Base-by-base conservation (phyloP, 2,113 vertebrate species). In the Danionella cerebrum region DNA sequence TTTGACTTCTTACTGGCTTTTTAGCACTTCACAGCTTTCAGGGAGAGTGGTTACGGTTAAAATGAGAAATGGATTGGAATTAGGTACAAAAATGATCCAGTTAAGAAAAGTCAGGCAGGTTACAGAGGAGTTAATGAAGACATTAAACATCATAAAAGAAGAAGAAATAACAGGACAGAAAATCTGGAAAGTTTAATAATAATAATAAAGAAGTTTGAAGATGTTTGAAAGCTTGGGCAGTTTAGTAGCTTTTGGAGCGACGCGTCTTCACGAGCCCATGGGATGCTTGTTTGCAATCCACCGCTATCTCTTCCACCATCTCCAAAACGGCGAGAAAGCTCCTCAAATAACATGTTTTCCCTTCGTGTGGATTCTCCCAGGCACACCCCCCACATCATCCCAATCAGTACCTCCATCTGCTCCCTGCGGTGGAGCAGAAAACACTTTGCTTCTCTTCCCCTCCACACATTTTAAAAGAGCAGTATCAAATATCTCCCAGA, bases 321-420 rank as follows among this genome's bases (percentile, higher is more conserved):
- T 76, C 27, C 36, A 75, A 52, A 38, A 52, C 33, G 54, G 64
- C 45, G 67, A 79, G 78, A 57, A 68, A 70, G 70, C 78, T 77
- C 79, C 64, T 5, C 67, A 74, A 83, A 77, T 62, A 72, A 70
- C 72, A 76, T 72, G 79, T 22, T 81, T 75, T 68, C 31, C 51
- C 62, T n/a, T 79, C 76, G 70, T 79, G 77, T 80, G 81, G 76
- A 76, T 82, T 78, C 70, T 64, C 76, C 81, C 78, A 83, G 80
- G 81, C 77, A 52, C 69, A 78, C 72, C 65, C 69, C 72, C 52
- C 72, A n/a, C 77, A 75, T 80, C 18, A 63, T 63, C 18, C 59
- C 59, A 83, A 84, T 84, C 83, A 81, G 84, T 55, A 76, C 68
- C 76, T 82, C 83, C 83, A 87, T 84, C 84, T 87, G 83, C 80